phyloP scores from a whole-genome alignment of 53 echinoderm and acorn worm genomes.

The Pentamera pediparva region DNA sequence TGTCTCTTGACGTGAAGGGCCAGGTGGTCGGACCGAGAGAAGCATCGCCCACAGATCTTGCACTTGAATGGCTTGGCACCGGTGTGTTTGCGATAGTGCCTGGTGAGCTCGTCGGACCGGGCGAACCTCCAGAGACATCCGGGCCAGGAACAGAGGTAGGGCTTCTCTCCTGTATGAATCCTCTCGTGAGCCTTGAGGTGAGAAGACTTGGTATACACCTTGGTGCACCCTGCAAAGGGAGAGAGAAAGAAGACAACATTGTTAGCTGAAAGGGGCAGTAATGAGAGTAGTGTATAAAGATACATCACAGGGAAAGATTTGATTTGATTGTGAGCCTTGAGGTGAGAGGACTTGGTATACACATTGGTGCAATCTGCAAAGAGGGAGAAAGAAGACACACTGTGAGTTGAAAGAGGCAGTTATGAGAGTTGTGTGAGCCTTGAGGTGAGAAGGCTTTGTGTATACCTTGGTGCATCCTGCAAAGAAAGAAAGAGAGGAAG shows the following conservation, averaged over 20 bases:
- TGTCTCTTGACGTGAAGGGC: slow-evolving; percentile 94
- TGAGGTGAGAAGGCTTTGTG: slow-evolving; percentile 87
- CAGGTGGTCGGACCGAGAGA: slow-evolving; percentile 86
- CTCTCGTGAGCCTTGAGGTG: slow-evolving; percentile 88
- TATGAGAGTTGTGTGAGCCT: too few relatives aligned
- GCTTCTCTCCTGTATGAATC: slow-evolving; percentile 92
- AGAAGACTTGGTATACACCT: slow-evolving; percentile 90
- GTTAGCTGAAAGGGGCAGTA: too few relatives aligned
- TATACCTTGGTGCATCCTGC: slow-evolving; percentile 87
- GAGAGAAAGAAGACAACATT: background rate
- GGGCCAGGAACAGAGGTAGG: slow-evolving; percentile 81
- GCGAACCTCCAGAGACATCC: slow-evolving; percentile 91
- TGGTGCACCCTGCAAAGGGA: slow-evolving; percentile 61
- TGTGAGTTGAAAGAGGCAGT: too few relatives aligned
- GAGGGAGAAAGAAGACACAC: background rate
- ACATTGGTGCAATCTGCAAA: slow-evolving; percentile 77
- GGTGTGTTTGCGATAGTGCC: slow-evolving; percentile 90
- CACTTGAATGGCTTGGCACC: slow-evolving; percentile 97
- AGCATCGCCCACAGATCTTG: slow-evolving; percentile 85
- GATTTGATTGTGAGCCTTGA: slow-evolving; percentile 92
- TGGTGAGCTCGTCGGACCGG: slow-evolving; percentile 81
- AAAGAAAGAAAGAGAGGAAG: background rate
- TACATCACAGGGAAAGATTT: too few relatives aligned
- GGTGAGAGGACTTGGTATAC: slow-evolving; percentile 88
- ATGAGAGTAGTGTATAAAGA: too few relatives aligned